These are phyloP conservation scores for Catajapyx aquilonaris DNA, from an alignment of 1,140 invertebrate genomes.

Conservation along the genomic window DNA sequence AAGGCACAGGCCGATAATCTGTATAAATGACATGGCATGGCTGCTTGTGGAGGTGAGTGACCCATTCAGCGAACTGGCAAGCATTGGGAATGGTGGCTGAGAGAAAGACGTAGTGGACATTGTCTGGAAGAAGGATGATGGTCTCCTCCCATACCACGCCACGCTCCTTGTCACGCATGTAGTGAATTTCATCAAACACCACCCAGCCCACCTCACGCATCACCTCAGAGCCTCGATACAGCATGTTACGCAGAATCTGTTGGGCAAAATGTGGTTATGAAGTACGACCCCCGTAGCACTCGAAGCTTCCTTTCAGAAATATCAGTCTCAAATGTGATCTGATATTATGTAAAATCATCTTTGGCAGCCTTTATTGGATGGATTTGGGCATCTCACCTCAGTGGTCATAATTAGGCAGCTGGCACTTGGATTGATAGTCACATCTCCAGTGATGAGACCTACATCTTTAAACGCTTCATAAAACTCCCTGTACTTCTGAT, in stretches of 20 bases:
- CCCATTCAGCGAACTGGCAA: constrained; percentile 96
- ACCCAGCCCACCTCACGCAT: constrained; percentile 99
- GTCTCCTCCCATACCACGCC: constrained; percentile 99
- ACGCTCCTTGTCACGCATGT: constrained; percentile 98
- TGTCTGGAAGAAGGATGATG: constrained; percentile 88
- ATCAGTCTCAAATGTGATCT: too few species aligned
- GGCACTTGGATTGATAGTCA: constrained; percentile 95
- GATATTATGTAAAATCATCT: too few species aligned
- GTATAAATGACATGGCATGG: constrained; percentile 99
- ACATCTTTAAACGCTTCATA: constrained; percentile 96
- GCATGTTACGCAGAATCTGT: constrained; percentile 91
- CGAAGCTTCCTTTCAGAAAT: too few species aligned
- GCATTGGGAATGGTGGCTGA: constrained; percentile 99
- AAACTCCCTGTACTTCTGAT: constrained; percentile 98
- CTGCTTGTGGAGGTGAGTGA: constrained; percentile 85
- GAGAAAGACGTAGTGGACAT: constrained; percentile 96
- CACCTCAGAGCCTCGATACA: constrained; percentile 92
- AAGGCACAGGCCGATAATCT: constrained; percentile 87
- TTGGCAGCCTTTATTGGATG: too few species aligned
- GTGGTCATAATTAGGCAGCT: constrained; percentile 99
- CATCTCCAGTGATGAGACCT: constrained; percentile 94
- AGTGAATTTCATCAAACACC: constrained; percentile 99
- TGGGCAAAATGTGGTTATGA: constrained; percentile 11
- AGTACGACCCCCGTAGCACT: too few species aligned
- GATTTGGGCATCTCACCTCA: constrained; percentile 45